Conservation (phyloP, 2,797 vertebrate genomes). For the Danionella dracula region DNA sequence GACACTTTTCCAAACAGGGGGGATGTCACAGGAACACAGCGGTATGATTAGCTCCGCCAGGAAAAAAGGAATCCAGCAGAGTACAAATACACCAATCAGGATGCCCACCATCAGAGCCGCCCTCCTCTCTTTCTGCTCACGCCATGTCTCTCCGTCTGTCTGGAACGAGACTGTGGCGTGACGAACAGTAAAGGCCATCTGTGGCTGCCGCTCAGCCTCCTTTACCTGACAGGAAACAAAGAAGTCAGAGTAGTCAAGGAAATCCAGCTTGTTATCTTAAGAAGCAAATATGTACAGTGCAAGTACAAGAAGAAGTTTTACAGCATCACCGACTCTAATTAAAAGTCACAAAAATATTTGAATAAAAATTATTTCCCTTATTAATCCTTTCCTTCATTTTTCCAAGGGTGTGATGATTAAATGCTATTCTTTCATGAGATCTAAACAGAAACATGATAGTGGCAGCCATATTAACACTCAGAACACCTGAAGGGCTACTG, state of each 20-base stretch:
- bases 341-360: no score
- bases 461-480: not conserved
- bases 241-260: not conserved
- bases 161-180: constrained; percentile 88
- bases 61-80: constrained; percentile 98
- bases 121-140: constrained; percentile 91
- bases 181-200: constrained; percentile 84
- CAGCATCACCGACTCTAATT: no score
- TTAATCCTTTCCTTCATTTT: no score
- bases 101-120: constrained; percentile 95
- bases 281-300: no score
- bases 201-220: constrained; percentile 75
- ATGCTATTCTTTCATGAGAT: no score
- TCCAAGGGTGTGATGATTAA: no score
- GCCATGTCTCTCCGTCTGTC: constrained; percentile 86
- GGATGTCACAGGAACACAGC: constrained; percentile 86
- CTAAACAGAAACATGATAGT: not conserved
- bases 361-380: no score
- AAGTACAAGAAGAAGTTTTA: no score
- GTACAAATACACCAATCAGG: constrained; percentile 90
- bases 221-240: constrained; percentile 71
- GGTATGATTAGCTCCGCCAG: constrained; percentile 90
- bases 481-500: not conserved
- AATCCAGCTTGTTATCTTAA: no score
- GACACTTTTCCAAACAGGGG: constrained; percentile 90